Conservation (phyloP, 2,888 invertebrate species). For the Epistrophe grossulariae region DNA sequence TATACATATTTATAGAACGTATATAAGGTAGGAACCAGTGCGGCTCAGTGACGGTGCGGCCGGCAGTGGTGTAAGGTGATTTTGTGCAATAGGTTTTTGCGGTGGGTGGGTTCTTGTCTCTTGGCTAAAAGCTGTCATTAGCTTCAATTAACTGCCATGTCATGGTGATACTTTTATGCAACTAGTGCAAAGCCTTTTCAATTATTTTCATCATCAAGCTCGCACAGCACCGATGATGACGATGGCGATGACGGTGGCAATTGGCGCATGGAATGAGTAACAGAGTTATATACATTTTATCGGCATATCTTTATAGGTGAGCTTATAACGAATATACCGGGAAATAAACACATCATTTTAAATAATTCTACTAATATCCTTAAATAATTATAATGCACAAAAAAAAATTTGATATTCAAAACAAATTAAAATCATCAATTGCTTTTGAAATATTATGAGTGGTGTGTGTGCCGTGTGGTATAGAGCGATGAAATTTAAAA, state of each 20-base stretch:
- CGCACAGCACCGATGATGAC: not conserved
- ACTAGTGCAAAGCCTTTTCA: constrained; percentile 64
- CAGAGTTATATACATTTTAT: constrained; percentile 1
- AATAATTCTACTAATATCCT: constrained; percentile 11
- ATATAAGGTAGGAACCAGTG: too few species aligned
- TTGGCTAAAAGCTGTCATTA: constrained; percentile 73
- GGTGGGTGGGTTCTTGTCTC: constrained; percentile 59
- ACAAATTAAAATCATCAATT: constrained; percentile 8
- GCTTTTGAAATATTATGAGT: constrained; percentile 6
- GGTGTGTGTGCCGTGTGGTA: not conserved
- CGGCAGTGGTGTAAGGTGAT: constrained; percentile 13
- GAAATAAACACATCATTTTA: constrained; percentile 6
- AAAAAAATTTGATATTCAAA: constrained; percentile 6
- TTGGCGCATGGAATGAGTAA: constrained; percentile 8
- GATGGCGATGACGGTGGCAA: not conserved
- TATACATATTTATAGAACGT: not conserved
- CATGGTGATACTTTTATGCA: constrained; percentile 67
- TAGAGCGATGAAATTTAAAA: not conserved
- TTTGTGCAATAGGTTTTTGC: constrained; percentile 9
- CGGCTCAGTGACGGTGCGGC: too few species aligned
- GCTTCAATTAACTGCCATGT: constrained; percentile 74
- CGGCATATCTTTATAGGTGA: not conserved
- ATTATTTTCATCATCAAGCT: constrained; percentile 56
- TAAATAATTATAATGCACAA: constrained; percentile 2
- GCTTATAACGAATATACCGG: not conserved